Evolutionary conservation across 2,888 invertebrate species (phyloP), one percentile per base, ranked within the genome.

Genomic region (Digitonthophagus gazella): DNA sequence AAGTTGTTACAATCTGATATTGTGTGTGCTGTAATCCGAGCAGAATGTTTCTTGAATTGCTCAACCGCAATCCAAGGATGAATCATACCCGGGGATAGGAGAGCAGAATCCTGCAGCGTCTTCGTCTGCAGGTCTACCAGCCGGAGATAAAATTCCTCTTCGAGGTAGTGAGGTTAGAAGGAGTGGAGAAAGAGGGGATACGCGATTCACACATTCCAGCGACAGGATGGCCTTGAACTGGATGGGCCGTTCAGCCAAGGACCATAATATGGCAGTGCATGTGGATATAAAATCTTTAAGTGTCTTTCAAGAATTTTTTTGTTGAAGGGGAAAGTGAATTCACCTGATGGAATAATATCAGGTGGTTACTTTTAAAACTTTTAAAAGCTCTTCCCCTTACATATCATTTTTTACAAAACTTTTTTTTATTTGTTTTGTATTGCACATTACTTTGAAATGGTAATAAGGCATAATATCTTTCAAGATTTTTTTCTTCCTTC

Each of bases 201-300:
- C 78, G 78, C 77, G 76, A 78, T 77, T 76, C 75, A 73, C 71
- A 74, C 79, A 79, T 79, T 78, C 79, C 76, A 68, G 71, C 73
- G 75, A 61, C 73, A 65, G 64, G 76, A 72, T 76, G 79, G 74
- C 79, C 79, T 79, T 79, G 79, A 78, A 78, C 78, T 76, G 78
- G 74, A 77, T 78, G 75, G 73, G 72, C 74, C 44, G 64, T 67
- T 67, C 71, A 72, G 72, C 72, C 76, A 78, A 78, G 77, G 77
- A 75, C 76, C 74, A 68, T 63, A 67, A 69, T 68, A 68, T 14
- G 66, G 22, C 58, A 20, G 19, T 64, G 5, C 16, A 14, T 8
- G 66, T 58, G 19, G 57, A 58, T 58, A 58, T 66, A 58, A 16
- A 22, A 15, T 16, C 55, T n/a, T n/a, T n/a, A n/a, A n/a, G n/a